A percentile compares a stretch with the other conserved stretches of the same genome.
phyloP scores from a whole-genome alignment of 1,140 invertebrate species.

The Sesamia nonagrioides region DNA sequence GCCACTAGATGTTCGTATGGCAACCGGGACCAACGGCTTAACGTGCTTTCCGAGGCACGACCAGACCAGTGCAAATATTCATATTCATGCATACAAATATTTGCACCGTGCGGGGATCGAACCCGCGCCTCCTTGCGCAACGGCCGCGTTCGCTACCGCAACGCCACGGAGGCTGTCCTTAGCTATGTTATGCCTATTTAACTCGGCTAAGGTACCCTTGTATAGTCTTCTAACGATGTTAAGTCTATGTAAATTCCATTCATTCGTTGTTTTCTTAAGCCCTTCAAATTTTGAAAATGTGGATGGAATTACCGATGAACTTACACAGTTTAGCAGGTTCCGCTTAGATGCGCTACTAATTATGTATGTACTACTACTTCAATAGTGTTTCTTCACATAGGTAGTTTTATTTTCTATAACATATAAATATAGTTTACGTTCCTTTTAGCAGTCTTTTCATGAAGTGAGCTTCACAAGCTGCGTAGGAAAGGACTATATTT shows the following conservation, averaged over 20 bases:
- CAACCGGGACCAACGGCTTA: too few relatives aligned
- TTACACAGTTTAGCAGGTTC: constrained; percentile 14
- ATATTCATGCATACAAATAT: too few relatives aligned
- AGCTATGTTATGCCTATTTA: not conserved
- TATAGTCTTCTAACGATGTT: not conserved
- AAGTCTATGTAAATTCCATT: constrained; percentile 21
- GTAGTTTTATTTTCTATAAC: not conserved
- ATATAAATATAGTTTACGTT: not conserved
- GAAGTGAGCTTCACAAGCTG: not conserved
- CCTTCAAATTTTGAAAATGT: constrained; percentile 3
- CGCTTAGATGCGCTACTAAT: constrained; percentile 7
- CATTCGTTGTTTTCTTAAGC: constrained; percentile 2
- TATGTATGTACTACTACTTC: constrained; percentile 12
- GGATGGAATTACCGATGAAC: constrained; percentile 15
- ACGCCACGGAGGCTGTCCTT: too few relatives aligned
- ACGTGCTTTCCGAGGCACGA: too few relatives aligned
- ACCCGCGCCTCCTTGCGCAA: too few relatives aligned
- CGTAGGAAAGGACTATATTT: not conserved
- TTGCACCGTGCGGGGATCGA: too few relatives aligned
- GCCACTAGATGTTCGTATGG: too few relatives aligned
- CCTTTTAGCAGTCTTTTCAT: not conserved
- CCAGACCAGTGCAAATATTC: too few relatives aligned
- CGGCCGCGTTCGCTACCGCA: too few relatives aligned
- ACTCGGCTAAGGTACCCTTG: not conserved
- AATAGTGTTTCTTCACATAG: constrained; percentile 5